A percentile compares a stretch with the other conserved stretches of the same genome.
phyloP scores from a whole-genome alignment of 1,140 invertebrate species.

The Eciton burchellii region DNA sequence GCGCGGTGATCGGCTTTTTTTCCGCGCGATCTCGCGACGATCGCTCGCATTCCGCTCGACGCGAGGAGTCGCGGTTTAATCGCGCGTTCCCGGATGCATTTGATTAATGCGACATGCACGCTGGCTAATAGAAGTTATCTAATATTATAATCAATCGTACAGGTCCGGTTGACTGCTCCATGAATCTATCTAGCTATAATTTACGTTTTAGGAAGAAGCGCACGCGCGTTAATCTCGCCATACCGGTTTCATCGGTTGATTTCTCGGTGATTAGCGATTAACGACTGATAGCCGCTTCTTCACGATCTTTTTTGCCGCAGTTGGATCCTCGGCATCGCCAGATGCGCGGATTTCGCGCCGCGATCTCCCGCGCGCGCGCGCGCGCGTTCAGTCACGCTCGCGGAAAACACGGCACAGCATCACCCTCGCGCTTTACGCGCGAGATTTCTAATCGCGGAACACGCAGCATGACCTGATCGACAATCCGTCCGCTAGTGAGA shows the following conservation, averaged over 20 bases:
- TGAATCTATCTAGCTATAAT: background rate
- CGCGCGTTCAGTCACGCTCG: background rate
- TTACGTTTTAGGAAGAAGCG: background rate
- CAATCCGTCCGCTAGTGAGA: slow-evolving; percentile 24
- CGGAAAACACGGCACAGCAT: slow-evolving; percentile 22
- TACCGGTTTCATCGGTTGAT: background rate
- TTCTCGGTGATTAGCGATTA: background rate
- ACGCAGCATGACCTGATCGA: background rate
- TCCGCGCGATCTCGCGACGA: background rate
- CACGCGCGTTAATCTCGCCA: background rate
- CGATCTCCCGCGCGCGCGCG: background rate
- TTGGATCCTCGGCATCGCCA: background rate
- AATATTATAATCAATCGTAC: slow-evolving; percentile 4
- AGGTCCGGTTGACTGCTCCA: too few relatives aligned
- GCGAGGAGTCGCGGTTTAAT: slow-evolving; percentile 20
- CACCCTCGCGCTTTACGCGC: slow-evolving; percentile 20
- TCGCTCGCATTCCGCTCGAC: background rate
- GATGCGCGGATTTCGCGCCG: background rate
- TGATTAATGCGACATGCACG: background rate
- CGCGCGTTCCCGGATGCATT: background rate
- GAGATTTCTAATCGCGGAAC: slow-evolving; percentile 49
- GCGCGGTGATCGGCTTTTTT: slow-evolving; percentile 16
- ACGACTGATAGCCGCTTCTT: too few relatives aligned
- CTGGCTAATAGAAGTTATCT: slow-evolving; percentile 3
- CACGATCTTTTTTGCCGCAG: too few relatives aligned